Percentiles rank a stretch among this genome's conserved stretches.
phyloP scores from a whole-genome alignment of 2,113 vertebrate genomes.

The Proterorhinus semilunaris region DNA sequence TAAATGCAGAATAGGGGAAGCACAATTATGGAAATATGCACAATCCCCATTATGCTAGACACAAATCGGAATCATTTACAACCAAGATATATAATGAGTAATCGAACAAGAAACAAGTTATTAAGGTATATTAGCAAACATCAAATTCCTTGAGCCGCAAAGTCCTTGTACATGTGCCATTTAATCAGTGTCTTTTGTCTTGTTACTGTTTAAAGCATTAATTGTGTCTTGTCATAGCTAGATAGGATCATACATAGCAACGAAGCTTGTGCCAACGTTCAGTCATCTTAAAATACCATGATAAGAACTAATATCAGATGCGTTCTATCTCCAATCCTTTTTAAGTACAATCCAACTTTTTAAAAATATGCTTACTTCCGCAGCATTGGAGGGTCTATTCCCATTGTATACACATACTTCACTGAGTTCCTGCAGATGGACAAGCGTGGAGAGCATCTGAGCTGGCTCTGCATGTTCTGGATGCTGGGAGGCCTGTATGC shows the following conservation, averaged over 20 bases:
- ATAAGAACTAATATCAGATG: not conserved
- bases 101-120: no score
- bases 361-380: slow-evolving; percentile 5
- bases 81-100: no score
- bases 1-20: no score
- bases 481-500: slow-evolving; percentile 93
- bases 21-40: no score
- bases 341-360: no score
- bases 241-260: not conserved
- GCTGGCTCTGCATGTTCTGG: slow-evolving; percentile 92
- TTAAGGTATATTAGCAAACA: no score
- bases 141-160: no score
- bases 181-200: not conserved
- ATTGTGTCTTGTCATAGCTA: not conserved
- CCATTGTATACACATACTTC: slow-evolving; percentile 96
- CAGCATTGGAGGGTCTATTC: slow-evolving; percentile 93
- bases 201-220: not conserved
- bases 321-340: not conserved
- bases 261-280: not conserved
- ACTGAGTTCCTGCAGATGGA: slow-evolving; percentile 96
- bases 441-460: slow-evolving; percentile 96
- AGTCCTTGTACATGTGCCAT: no score
- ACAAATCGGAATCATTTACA: no score
- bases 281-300: not conserved
- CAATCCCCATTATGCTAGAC: no score